Conservation (phyloP, 2,797 vertebrate genomes). For the Hyperoplus immaculatus region DNA sequence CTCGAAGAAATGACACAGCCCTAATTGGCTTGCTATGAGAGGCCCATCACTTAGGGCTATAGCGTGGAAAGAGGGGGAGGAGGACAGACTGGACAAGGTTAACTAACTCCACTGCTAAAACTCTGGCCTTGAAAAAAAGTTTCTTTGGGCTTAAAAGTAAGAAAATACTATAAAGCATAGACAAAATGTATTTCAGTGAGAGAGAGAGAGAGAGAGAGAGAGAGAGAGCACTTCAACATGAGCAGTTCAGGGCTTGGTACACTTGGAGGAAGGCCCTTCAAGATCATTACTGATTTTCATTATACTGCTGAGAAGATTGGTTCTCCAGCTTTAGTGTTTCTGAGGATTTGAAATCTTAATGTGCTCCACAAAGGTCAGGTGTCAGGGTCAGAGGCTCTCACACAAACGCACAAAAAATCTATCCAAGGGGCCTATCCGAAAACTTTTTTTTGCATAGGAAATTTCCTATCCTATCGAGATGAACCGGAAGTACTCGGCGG, state of each 20-base stretch:
- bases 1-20: constrained; percentile 74
- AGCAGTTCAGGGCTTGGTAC: not conserved
- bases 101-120: constrained; percentile 73
- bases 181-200: constrained; percentile 13
- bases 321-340: constrained; percentile 19
- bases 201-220: constrained; percentile 1
- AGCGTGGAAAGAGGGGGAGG: constrained; percentile 42
- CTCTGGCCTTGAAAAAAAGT: constrained; percentile 51
- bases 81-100: constrained; percentile 79
- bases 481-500: too few relatives aligned
- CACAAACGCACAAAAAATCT: constrained; percentile 8
- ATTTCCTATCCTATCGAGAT: too few relatives aligned
- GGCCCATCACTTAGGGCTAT: constrained; percentile 74
- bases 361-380: constrained; percentile 37
- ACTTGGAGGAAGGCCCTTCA: not conserved
- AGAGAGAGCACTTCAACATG: too few relatives aligned
- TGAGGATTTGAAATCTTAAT: constrained; percentile 36
- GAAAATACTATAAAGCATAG: not conserved
- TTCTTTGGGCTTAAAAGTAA: constrained; percentile 16
- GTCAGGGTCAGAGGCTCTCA: constrained; percentile 39
- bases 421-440: too few relatives aligned
- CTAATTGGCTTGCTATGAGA: constrained; percentile 85
- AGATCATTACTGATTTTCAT: constrained; percentile 23
- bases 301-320: not conserved
- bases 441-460: too few relatives aligned